Base-by-base conservation (phyloP, 2,113 vertebrate species). In the Equus quagga region DNA sequence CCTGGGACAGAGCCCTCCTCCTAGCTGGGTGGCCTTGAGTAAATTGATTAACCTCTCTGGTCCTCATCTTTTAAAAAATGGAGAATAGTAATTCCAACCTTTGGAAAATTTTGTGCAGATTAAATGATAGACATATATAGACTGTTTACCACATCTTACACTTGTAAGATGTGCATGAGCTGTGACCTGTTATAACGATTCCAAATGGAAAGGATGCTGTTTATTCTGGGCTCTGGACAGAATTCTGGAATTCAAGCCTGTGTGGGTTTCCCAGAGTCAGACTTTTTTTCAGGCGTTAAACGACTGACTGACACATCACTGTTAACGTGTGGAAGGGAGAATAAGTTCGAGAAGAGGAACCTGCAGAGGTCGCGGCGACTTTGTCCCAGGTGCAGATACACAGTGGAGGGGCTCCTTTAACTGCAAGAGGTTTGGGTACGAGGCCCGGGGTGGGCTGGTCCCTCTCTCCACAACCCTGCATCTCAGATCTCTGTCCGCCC, bases 31-130 rank as follows among this genome's bases (percentile, higher is more conserved):
- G 89, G 69, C 62, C 18, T 94, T 51, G 65, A 46, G 65, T 65
- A 62, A 95, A 72, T 85, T 46, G 83, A 58, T 54, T 70, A 80
- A n/a, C 65, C 17, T 65, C 62, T 93, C 95, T 85, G 64, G 21
- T 21, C n/a, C 36, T 91, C 46, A 4, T 62, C 54, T 41, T 89
- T 58, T 15, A 19, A 92, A 70, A 91, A 36, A 44, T 1, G 28
- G 54, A 69, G 41, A 24, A 54, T 3, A 18, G 7, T 21, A 69
- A 14, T 33, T 62, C 31, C 31, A 51, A 24, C 24, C n/a, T n/a
- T 5, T 11, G 8, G 15, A 89, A 36, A 85, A 10, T 33, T 75
- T 49, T 46, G 6, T 58, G 51, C 31, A 64, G 44, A n/a, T 12
- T 28, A 46, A 44, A 17, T 11, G 76, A 21, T 2, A 5, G 67